A percentile compares a stretch with the other conserved stretches of the same genome.
These are phyloP conservation scores for Cepaea hortensis DNA, from an alignment of 2,888 invertebrate species.

Conservation along the genomic window DNA sequence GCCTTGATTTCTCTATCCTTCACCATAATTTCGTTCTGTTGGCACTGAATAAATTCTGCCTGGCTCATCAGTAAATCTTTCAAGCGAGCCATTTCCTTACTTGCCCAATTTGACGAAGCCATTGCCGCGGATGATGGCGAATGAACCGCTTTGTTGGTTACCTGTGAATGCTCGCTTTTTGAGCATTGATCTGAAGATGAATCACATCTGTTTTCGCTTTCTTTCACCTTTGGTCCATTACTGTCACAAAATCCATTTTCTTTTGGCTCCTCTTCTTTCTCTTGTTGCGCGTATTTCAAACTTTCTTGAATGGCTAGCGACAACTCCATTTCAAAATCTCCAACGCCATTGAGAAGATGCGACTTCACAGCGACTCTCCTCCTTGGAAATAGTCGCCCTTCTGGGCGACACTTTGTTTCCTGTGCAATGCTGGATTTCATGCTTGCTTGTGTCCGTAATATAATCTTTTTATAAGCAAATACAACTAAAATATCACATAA, in stretches of 20 bases:
- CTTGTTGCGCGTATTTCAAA: constrained; percentile 62
- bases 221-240: constrained; percentile 25
- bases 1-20: constrained; percentile 87
- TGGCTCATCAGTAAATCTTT: constrained; percentile 88
- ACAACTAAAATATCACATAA: constrained; percentile 20
- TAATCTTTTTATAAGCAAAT: not conserved
- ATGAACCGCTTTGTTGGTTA: constrained; percentile 33
- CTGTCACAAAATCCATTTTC: constrained; percentile 44
- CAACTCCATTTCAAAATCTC: constrained; percentile 64
- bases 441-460: constrained; percentile 47
- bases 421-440: constrained; percentile 60
- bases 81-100: constrained; percentile 66
- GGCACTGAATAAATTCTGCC: constrained; percentile 91
- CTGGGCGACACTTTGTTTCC: constrained; percentile 58
- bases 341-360: constrained; percentile 61
- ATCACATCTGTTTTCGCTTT: constrained; percentile 37
- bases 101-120: constrained; percentile 32
- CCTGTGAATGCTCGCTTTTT: constrained; percentile 15
- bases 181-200: not conserved
- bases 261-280: constrained; percentile 56
- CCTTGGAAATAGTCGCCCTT: constrained; percentile 57
- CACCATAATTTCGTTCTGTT: constrained; percentile 87
- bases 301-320: constrained; percentile 68
- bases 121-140: not conserved
- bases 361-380: constrained; percentile 63